A percentile compares a stretch with the other conserved stretches of the same genome.
phyloP scores from a whole-genome alignment of 2,113 vertebrate genomes.

The Abramis brama region DNA sequence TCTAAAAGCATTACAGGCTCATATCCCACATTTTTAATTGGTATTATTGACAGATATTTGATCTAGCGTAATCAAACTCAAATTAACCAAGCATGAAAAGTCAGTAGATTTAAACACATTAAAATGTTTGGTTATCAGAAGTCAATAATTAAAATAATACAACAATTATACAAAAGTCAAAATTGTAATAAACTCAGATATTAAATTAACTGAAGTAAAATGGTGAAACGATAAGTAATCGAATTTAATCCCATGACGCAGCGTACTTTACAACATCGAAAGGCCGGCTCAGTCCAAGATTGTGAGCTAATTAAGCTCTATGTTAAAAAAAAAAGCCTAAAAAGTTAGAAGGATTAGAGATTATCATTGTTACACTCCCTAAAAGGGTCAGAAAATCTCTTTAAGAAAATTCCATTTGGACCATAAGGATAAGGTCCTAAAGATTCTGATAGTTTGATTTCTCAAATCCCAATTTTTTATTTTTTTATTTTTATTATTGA shows the following conservation, averaged over 20 bases:
- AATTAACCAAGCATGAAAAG: not conserved
- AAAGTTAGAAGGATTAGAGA: not conserved
- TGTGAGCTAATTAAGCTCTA: slow-evolving; percentile 84
- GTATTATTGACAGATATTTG: not conserved
- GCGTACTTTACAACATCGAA: slow-evolving; percentile 80
- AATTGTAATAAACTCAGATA: not conserved
- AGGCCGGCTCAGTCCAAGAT: slow-evolving; percentile 84
- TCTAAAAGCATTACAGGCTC: not conserved
- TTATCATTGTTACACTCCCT: not conserved
- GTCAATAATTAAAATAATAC: not conserved
- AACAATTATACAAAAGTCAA: not conserved
- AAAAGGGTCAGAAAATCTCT: not conserved
- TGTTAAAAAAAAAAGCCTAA: not conserved
- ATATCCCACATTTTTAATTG: not conserved
- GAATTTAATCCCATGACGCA: slow-evolving; percentile 78
- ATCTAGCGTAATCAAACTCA: not conserved
- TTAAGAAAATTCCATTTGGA: not conserved
- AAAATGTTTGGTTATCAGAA: not conserved
- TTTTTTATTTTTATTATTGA: not conserved
- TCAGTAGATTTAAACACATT: not conserved
- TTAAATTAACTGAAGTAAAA: not conserved
- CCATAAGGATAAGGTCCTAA: too few species aligned
- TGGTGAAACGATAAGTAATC: not conserved
- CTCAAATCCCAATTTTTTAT: not conserved
- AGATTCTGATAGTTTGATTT: too few species aligned